Conservation (phyloP, 1,140 invertebrate species). For the Elysia chlorotica region DNA sequence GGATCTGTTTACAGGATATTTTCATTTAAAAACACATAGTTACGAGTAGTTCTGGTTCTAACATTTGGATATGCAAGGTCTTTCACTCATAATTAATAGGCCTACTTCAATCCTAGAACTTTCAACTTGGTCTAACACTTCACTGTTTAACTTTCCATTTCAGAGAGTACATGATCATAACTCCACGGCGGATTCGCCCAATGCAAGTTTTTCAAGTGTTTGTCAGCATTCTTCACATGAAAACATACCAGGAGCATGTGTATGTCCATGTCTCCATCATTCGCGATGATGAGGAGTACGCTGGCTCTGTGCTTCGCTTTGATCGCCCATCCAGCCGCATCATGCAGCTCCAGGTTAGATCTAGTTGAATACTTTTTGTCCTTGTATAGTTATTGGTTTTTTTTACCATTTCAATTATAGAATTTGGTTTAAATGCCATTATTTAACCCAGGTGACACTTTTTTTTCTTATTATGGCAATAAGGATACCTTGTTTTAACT, state of each 20-base stretch:
- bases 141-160: conserved; percentile 3
- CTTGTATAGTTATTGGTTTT: no score
- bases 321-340: conserved; percentile 48
- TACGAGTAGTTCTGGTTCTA: background rate
- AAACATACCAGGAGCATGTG: conserved; percentile 37
- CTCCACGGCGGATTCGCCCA: conserved; percentile 49
- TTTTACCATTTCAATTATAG: no score
- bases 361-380: background rate
- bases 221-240: conserved; percentile 49
- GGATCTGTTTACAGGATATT: background rate
- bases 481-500: no score
- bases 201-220: conserved; percentile 53
- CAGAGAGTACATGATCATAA: conserved; percentile 55
- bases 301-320: conserved; percentile 42
- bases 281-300: conserved; percentile 42
- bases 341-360: conserved; percentile 51
- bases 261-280: conserved; percentile 49
- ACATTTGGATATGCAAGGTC: background rate
- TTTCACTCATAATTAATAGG: background rate
- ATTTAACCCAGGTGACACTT: no score
- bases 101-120: background rate
- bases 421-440: no score
- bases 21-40: background rate
- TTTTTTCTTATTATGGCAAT: no score
- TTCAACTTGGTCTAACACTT: background rate